Conservation (phyloP, 2,888 invertebrate genomes). For the Cephus runcator region DNA sequence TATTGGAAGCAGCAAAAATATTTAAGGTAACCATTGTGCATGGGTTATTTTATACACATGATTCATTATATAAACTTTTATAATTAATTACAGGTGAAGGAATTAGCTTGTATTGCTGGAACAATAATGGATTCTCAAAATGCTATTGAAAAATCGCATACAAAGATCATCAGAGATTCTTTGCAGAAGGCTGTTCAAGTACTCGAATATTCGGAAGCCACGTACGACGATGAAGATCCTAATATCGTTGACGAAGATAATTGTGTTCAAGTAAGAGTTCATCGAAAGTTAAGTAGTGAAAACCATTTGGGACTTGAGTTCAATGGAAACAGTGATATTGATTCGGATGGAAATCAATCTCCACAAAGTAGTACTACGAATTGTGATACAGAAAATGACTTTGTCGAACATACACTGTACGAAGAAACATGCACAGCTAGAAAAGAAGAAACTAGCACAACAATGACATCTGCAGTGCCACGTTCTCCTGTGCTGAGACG, state of each 20-base stretch:
- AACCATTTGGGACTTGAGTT: slow-evolving; percentile 18
- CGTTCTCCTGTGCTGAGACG: background rate
- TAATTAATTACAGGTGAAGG: slow-evolving; percentile 48
- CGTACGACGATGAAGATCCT: slow-evolving; percentile 14
- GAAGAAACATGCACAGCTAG: slow-evolving; percentile 21
- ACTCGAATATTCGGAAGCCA: slow-evolving; percentile 9
- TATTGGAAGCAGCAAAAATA: slow-evolving; percentile 77
- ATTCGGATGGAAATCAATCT: slow-evolving; percentile 22
- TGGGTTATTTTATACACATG: background rate
- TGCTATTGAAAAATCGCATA: slow-evolving; percentile 5
- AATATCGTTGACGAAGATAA: background rate
- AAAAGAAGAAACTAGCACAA: background rate
- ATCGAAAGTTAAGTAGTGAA: slow-evolving; percentile 7
- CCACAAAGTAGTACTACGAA: slow-evolving; percentile 2
- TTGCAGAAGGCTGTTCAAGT: slow-evolving; percentile 20
- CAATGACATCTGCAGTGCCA: background rate
- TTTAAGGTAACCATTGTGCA: slow-evolving; percentile 69
- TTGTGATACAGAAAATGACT: slow-evolving; percentile 28
- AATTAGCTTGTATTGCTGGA: slow-evolving; percentile 52
- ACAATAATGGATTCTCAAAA: slow-evolving; percentile 43
- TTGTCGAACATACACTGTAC: slow-evolving; percentile 33
- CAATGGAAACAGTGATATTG: slow-evolving; percentile 27
- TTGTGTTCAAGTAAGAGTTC: background rate
- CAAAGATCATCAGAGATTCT: slow-evolving; percentile 17
- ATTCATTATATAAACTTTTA: slow-evolving; percentile 1